Evolutionary conservation across 2,888 invertebrate species (phyloP), one percentile per base, ranked within the genome.

Genomic region (Loripinus fragilis): DNA sequence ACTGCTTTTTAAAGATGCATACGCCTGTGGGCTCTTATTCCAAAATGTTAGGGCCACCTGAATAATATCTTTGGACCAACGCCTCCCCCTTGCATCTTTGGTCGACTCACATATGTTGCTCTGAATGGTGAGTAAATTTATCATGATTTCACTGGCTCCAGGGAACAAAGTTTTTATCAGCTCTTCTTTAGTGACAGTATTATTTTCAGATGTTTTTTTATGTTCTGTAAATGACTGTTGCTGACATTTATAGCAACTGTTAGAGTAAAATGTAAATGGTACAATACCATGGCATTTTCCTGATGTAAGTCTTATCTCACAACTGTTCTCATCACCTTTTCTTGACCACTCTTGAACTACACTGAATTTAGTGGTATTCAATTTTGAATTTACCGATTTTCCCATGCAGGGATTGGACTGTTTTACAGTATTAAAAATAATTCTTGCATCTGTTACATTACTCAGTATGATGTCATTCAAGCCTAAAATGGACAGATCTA

Each of bases 341-440:
- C n/a, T 52, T 8, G 25, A 25, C 25, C 52, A 52, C 12, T 52
- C 52, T 52, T 52, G 52, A 5, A 52, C 25, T 52, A 52, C 23
- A 23, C 52, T 52, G 23, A 23, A 25, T 52, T 52, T 52, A 25
- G 25, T 52, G 23, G 52, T 15, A 52, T 52, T 52, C 52, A 52
- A 2, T 25, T 52, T 52, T 25, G 23, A 25, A 25, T 52, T n/a
- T 25, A 52, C 52, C 3, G 25, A 7, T 52, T 52, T 52, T 8
- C 23, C 23, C 3, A 2, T 52, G 25, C 52, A 52, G 10, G 25
- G 10, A 8, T 25, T 23, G 25, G 52, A 12, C 52, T 52, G 52
- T 52, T 52, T 52, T 25, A 52, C 52, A 52, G 52, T 52, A n/a
- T 52, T 23, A 52, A 52, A n/a, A 52, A 52, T 15, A 25, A 52